phyloP scores from a whole-genome alignment of 1,140 invertebrate genomes.

The Philaenus spumarius region DNA sequence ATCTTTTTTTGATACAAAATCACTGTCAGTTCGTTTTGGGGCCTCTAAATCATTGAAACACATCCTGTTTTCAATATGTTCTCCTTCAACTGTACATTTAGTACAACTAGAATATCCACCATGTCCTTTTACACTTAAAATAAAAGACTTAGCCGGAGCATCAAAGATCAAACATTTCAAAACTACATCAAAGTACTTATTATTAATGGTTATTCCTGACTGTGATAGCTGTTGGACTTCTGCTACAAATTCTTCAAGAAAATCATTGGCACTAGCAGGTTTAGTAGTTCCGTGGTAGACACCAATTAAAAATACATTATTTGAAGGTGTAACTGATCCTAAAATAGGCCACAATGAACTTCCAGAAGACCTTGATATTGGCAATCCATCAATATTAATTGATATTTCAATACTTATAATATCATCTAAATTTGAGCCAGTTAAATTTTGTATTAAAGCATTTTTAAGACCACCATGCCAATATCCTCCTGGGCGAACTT shows the following conservation, averaged over 20 bases:
- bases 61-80: conserved; percentile 21
- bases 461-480: too few species aligned
- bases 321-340: conserved; percentile 14
- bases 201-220: background rate
- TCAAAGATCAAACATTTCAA: conserved; percentile 34
- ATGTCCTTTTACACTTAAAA: conserved; percentile 32
- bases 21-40: conserved; percentile 27
- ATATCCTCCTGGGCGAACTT: too few species aligned
- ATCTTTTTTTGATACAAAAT: conserved; percentile 26
- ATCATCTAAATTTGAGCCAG: background rate
- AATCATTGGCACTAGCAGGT: conserved; percentile 20
- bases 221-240: background rate
- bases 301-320: conserved; percentile 26
- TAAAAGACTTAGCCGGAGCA: too few species aligned
- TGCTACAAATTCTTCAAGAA: conserved; percentile 22
- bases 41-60: conserved; percentile 23
- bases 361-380: conserved; percentile 19
- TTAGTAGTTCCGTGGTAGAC: conserved; percentile 25
- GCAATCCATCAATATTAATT: conserved; percentile 30
- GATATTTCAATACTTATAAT: conserved; percentile 16
- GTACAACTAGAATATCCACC: conserved; percentile 34
- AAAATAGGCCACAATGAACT: conserved; percentile 29
- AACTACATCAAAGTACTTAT: conserved; percentile 8
- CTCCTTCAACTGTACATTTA: conserved; percentile 31
- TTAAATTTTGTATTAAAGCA: too few species aligned